Evolutionary conservation across 2,888 invertebrate genomes (phyloP).

Genomic region (Lepas anatifera): DNA sequence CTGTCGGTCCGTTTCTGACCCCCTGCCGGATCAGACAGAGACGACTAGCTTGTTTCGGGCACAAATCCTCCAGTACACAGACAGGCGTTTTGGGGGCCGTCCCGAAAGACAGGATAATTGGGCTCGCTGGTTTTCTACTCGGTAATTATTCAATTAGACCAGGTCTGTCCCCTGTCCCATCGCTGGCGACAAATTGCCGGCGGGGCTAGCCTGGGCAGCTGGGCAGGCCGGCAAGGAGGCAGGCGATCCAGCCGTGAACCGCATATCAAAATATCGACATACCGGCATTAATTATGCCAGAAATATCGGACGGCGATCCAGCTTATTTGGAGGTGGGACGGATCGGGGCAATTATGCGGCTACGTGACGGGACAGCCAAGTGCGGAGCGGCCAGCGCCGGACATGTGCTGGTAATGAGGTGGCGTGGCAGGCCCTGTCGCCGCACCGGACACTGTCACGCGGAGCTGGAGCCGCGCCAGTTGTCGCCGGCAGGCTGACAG

Average conservation of each 20-base stretch:
- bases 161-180: not conserved
- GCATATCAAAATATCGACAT: conserved; percentile 3
- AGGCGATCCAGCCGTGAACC: not conserved
- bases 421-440: too few relatives aligned
- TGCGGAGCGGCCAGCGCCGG: too few relatives aligned
- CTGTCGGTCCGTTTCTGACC: too few relatives aligned
- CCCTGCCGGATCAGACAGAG: too few relatives aligned
- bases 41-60: too few relatives aligned
- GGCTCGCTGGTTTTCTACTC: not conserved
- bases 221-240: too few relatives aligned
- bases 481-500: too few relatives aligned
- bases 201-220: not conserved
- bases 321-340: not conserved
- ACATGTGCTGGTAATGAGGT: not conserved
- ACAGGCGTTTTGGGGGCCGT: too few relatives aligned
- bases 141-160: conserved; percentile 6
- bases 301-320: not conserved
- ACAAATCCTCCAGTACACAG: too few relatives aligned
- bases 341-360: not conserved
- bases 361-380: not conserved
- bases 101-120: not conserved
- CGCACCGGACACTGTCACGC: too few relatives aligned
- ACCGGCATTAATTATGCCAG: not conserved
- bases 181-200: not conserved
- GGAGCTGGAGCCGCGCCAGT: too few relatives aligned